Conservation (phyloP, 2,113 vertebrate species). For the Anarrhichthys ocellatus region DNA sequence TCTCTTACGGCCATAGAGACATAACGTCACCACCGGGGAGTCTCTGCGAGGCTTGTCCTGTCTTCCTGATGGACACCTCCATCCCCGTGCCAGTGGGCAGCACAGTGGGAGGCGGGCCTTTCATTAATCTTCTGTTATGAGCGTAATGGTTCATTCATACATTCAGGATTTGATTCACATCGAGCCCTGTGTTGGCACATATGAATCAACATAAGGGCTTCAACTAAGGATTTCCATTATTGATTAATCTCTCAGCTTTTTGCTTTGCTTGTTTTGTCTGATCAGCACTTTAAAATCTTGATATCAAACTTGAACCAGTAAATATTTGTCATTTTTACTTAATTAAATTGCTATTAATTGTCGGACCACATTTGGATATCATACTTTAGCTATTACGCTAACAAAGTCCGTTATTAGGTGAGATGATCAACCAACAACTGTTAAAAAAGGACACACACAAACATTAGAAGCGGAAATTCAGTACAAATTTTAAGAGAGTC, state of each 20-base stretch:
- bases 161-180: slow-evolving; percentile 55
- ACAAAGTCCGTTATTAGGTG: not conserved
- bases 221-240: not conserved
- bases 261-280: not conserved
- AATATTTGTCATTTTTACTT: not conserved
- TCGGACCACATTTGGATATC: not conserved
- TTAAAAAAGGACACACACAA: not conserved
- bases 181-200: slow-evolving; percentile 14
- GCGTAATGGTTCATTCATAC: slow-evolving; percentile 59
- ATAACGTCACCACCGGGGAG: slow-evolving; percentile 43
- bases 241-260: not conserved
- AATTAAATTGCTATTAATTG: not conserved
- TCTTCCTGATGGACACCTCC: slow-evolving; percentile 67
- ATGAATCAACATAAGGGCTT: slow-evolving; percentile 4
- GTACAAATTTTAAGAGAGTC: not conserved
- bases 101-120: slow-evolving; percentile 48
- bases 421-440: slow-evolving; percentile 1
- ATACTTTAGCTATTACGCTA: not conserved
- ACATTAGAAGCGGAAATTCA: too few relatives aligned
- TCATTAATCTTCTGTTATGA: slow-evolving; percentile 61
- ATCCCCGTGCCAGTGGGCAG: slow-evolving; percentile 60
- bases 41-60: slow-evolving; percentile 30
- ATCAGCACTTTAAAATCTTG: not conserved
- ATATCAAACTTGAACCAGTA: not conserved
- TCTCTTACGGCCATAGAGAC: slow-evolving; percentile 27